Conservation (phyloP, 2,797 vertebrate species). For the Hippoglossus hippoglossus region DNA sequence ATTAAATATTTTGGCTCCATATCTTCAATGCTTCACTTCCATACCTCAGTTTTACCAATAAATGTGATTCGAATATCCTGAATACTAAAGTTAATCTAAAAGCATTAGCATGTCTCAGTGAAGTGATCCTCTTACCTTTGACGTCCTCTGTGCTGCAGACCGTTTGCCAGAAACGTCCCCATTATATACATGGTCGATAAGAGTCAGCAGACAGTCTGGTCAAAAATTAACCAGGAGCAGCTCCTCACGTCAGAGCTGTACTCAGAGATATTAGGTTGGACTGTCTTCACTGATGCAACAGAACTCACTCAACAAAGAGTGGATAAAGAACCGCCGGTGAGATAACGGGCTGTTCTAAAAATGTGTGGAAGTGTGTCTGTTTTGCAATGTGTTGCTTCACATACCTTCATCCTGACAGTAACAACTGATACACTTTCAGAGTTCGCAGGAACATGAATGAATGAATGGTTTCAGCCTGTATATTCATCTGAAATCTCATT, state of each 20-base stretch:
- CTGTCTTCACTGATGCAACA: conserved; percentile 57
- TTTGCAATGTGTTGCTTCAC: conserved; percentile 15
- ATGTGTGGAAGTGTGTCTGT: not conserved
- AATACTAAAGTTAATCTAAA: not conserved
- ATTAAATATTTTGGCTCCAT: not conserved
- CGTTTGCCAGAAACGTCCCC: conserved; percentile 10
- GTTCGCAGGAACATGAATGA: not conserved
- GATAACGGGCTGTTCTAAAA: conserved; percentile 8
- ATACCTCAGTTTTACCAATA: not conserved
- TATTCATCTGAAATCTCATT: not conserved
- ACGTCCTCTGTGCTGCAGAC: conserved; percentile 67
- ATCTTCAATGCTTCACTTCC: not conserved
- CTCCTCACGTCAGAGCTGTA: conserved; percentile 24
- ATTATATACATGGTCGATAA: conserved; percentile 66
- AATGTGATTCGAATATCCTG: not conserved
- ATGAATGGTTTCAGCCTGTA: not conserved
- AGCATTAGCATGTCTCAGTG: not conserved
- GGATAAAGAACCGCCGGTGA: not conserved
- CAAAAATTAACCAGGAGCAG: conserved; percentile 68
- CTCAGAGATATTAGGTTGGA: conserved; percentile 18
- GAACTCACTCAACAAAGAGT: conserved; percentile 19
- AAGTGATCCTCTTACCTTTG: conserved; percentile 62
- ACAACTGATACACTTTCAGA: not conserved
- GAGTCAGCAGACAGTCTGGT: conserved; percentile 58
- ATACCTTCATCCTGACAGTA: not conserved